A percentile compares a stretch with the other conserved stretches of the same genome.
Conservation (phyloP, 2,113 vertebrate species). For the Callocephalon fimbriatum region DNA sequence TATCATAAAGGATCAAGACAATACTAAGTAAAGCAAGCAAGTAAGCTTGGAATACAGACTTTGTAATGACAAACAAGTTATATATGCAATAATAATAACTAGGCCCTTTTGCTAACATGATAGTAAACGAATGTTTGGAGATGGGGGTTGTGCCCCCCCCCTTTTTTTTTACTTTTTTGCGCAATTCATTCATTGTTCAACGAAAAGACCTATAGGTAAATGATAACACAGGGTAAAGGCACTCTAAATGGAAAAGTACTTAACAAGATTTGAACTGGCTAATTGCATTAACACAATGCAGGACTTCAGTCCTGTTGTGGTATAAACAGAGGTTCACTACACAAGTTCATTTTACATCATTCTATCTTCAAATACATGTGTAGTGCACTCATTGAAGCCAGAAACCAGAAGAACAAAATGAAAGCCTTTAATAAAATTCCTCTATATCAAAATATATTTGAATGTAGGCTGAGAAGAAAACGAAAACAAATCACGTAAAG, state of each 20-base stretch:
- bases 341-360: not conserved
- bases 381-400: not conserved
- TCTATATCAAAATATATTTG: not conserved
- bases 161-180: not conserved
- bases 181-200: not conserved
- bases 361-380: not conserved
- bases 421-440: not conserved
- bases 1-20: not conserved
- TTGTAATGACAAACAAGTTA: not conserved
- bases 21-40: not conserved
- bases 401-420: not conserved
- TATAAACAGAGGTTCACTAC: not conserved
- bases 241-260: not conserved
- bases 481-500: not conserved
- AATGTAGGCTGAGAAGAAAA: not conserved
- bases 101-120: not conserved
- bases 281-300: not conserved
- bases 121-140: not conserved
- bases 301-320: not conserved
- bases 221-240: not conserved
- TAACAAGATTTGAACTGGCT: not conserved
- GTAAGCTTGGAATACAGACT: not conserved
- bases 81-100: not conserved
- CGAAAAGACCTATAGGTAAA: not conserved
- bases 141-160: accelerated